These are phyloP conservation scores for Biston betularia DNA, from an alignment of 2,888 invertebrate genomes.

Conservation along the genomic window DNA sequence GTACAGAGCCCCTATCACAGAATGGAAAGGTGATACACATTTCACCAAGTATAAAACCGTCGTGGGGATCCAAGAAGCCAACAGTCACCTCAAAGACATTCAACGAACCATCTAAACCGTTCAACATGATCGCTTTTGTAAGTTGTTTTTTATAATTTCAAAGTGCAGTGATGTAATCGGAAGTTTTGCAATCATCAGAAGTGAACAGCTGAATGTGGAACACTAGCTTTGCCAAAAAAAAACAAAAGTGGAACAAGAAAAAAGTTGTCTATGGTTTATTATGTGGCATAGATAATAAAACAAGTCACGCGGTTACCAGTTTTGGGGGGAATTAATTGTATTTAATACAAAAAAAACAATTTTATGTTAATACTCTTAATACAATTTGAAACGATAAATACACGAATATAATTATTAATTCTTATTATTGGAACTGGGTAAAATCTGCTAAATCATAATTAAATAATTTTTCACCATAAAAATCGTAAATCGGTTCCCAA, in stretches of 20 bases:
- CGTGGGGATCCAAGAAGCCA: conserved; percentile 66
- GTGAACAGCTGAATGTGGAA: conserved; percentile 27
- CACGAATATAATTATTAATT: no score
- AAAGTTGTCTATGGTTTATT: conserved; percentile 23
- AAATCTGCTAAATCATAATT: no score
- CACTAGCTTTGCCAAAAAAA: conserved; percentile 21
- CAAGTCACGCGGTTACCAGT: not conserved
- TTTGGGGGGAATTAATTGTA: not conserved
- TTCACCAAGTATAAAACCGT: conserved; percentile 83
- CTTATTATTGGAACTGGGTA: no score
- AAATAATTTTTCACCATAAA: no score
- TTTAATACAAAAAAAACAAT: not conserved
- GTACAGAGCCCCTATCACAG: conserved; percentile 73
- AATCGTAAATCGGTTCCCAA: no score
- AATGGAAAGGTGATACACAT: conserved; percentile 81
- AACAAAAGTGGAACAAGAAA: conserved; percentile 20
- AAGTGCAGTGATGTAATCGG: conserved; percentile 37
- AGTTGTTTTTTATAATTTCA: conserved; percentile 57
- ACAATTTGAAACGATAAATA: no score
- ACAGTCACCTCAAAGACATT: conserved; percentile 75
- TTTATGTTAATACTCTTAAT: no score
- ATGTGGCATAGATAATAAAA: not conserved
- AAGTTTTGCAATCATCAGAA: conserved; percentile 29
- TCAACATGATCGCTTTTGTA: conserved; percentile 84
- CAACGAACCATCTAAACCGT: conserved; percentile 69